phyloP scores from a whole-genome alignment of 2,797 vertebrate genomes.

The Ficedula albicollis region DNA sequence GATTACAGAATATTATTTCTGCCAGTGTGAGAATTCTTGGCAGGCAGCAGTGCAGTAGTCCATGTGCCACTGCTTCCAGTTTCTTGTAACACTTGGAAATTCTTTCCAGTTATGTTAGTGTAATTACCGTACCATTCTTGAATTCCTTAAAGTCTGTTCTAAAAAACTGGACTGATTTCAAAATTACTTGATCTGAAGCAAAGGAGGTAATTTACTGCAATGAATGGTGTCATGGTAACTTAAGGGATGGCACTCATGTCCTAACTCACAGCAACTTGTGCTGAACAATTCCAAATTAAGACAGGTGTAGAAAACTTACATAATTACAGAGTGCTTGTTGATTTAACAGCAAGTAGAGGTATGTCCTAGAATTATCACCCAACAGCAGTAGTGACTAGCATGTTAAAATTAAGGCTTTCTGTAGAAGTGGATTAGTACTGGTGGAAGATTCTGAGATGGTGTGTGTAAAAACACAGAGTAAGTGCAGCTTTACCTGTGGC shows the following conservation, averaged over 20 bases:
- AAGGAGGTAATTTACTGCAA: background rate
- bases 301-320: background rate
- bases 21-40: background rate
- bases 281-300: background rate
- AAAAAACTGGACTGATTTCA: background rate
- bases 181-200: background rate
- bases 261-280: background rate
- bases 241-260: background rate
- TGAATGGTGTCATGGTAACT: background rate
- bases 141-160: background rate
- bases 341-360: background rate
- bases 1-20: background rate
- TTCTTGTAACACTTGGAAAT: background rate
- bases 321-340: background rate
- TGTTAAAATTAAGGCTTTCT: background rate
- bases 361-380: background rate
- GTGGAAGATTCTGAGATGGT: background rate
- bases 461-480: background rate
- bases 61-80: background rate
- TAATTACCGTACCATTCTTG: background rate
- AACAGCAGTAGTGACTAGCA: background rate
- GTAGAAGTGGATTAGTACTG: background rate
- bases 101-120: background rate
- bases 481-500: conserved; percentile 86
- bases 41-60: background rate